These are phyloP conservation scores for Leptinotarsa undecemlineata DNA, from an alignment of 1,140 invertebrate species.

Conservation along the genomic window DNA sequence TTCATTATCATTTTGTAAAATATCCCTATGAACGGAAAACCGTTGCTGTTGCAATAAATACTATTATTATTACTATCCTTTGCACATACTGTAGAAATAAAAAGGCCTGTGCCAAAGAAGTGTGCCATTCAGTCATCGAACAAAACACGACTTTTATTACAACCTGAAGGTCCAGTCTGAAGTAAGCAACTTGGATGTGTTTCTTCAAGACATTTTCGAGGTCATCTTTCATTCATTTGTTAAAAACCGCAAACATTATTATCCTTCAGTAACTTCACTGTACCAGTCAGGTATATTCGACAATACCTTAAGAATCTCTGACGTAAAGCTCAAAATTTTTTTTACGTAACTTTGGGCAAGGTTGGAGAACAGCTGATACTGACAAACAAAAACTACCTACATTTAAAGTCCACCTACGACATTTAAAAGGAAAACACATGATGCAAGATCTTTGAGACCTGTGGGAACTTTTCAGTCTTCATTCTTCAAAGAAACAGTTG, in stretches of 20 bases:
- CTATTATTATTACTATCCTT: too few species aligned
- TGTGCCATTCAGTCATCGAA: neutral
- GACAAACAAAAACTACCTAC: conserved; percentile 7
- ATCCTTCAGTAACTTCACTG: conserved; percentile 2
- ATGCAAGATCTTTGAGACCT: conserved; percentile 18
- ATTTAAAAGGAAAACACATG: conserved; percentile 24
- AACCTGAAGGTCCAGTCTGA: neutral
- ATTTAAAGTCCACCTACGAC: conserved; percentile 25
- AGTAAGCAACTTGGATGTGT: neutral
- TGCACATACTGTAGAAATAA: too few species aligned
- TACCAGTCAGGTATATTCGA: neutral
- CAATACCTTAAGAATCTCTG: neutral
- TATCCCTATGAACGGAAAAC: too few species aligned
- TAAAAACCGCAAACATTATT: conserved; percentile 3
- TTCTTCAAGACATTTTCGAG: conserved; percentile 5
- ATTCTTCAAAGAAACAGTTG: conserved; percentile 8
- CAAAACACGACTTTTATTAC: conserved; percentile 4
- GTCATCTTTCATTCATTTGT: conserved; percentile 9
- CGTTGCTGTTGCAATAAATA: too few species aligned
- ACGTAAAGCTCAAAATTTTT: conserved; percentile 1
- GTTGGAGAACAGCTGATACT: conserved; percentile 19
- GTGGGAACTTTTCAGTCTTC: conserved; percentile 19
- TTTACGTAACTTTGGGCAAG: conserved; percentile 16
- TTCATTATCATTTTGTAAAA: too few species aligned
- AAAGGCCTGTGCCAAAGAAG: neutral